These are phyloP conservation scores for Oscheius sp. DNA, from an alignment of 2,888 invertebrate genomes.

Conservation along the genomic window DNA sequence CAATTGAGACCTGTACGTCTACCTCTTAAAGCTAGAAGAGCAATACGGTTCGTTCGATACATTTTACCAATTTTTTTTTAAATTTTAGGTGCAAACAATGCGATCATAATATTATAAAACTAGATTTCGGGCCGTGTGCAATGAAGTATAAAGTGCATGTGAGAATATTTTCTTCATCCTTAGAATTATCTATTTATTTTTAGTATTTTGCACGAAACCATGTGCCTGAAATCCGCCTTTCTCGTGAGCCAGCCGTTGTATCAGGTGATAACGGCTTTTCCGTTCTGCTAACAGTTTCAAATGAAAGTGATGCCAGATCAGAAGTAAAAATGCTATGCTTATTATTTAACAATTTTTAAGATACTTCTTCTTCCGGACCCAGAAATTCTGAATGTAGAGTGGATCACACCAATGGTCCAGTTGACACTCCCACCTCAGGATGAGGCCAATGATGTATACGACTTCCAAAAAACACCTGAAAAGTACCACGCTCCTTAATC, in stretches of 20 bases:
- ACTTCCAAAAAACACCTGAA: not conserved
- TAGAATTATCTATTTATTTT: conserved; percentile 22
- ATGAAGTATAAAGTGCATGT: conserved; percentile 54
- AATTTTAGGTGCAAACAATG: conserved; percentile 43
- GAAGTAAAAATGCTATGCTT: conserved; percentile 36
- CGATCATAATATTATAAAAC: conserved; percentile 47
- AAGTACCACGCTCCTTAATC: not conserved
- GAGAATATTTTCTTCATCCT: not conserved
- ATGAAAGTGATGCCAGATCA: conserved; percentile 48
- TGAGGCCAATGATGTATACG: conserved; percentile 33
- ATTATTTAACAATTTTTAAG: conserved; percentile 10
- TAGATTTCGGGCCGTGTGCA: conserved; percentile 46
- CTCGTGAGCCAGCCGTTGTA: conserved; percentile 43
- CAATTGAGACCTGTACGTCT: conserved; percentile 19
- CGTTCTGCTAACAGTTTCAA: conserved; percentile 56
- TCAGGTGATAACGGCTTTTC: conserved; percentile 29
- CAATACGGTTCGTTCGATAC: conserved; percentile 19
- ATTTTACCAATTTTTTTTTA: not conserved
- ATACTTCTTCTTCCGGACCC: conserved; percentile 37
- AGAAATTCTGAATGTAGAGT: conserved; percentile 31
- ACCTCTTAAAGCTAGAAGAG: conserved; percentile 29
- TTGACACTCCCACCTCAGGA: conserved; percentile 41
- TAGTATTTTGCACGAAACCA: conserved; percentile 60
- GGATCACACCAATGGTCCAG: conserved; percentile 36
- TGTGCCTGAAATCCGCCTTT: conserved; percentile 62